Evolutionary conservation across 2,113 vertebrate species (phyloP).

Genomic region (Sminthopsis crassicaudata): DNA sequence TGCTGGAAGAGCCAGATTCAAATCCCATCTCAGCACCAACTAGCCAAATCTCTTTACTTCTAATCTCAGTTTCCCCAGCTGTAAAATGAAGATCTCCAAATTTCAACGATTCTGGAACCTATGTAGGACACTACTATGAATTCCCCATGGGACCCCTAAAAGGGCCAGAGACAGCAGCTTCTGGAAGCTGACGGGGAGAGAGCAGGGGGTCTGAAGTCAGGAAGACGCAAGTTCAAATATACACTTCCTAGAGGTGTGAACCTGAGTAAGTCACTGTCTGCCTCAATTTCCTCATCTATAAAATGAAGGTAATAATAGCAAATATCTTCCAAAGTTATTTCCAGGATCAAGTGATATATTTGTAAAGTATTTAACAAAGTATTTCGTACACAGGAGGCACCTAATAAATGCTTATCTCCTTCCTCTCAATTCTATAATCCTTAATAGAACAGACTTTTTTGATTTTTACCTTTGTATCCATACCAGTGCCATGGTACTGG

Average conservation of each 20-base stretch:
- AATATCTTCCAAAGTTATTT: background rate
- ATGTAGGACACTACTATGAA: background rate
- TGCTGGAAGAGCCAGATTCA: background rate
- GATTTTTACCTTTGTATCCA: background rate
- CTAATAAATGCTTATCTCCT: background rate
- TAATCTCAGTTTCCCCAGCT: background rate
- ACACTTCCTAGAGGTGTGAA: too few species aligned
- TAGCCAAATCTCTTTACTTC: background rate
- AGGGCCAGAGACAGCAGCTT: background rate
- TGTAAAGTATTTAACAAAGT: background rate
- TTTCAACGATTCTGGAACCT: background rate
- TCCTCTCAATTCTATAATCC: background rate
- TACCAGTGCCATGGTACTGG: background rate
- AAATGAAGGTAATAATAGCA: background rate
- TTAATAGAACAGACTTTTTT: background rate
- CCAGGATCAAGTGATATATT: background rate
- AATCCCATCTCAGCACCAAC: background rate
- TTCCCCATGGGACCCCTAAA: background rate
- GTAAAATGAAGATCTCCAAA: background rate
- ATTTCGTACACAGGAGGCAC: background rate
- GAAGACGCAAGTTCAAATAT: background rate
- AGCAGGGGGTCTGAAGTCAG: background rate
- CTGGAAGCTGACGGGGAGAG: background rate
- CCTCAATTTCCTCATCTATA: background rate
- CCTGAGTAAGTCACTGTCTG: background rate